Conservation (phyloP, 2,888 invertebrate species). For the Acholoe squamosa region DNA sequence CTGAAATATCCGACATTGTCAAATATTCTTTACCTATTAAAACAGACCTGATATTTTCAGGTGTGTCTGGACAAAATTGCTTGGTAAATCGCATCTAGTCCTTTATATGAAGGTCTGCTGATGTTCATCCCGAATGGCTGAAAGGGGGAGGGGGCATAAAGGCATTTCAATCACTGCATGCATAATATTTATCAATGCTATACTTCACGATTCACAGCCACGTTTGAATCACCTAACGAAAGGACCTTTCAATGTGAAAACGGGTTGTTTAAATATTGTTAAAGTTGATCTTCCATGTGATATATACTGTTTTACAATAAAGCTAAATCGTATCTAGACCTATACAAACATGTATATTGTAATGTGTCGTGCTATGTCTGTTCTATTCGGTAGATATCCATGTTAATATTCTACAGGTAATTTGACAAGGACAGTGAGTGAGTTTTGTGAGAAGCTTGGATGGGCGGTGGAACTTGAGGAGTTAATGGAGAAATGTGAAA, state of each 20-base stretch:
- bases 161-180: no score
- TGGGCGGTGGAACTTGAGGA: conserved; percentile 58
- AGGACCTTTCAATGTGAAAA: no score
- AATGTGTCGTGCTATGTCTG: background rate
- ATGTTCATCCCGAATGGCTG: background rate
- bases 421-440: conserved; percentile 34
- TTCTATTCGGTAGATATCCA: background rate
- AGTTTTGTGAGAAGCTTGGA: conserved; percentile 60
- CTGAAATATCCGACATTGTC: no score
- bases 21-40: no score
- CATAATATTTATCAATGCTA: no score
- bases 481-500: conserved; percentile 61
- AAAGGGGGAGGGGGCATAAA: background rate
- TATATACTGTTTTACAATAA: no score
- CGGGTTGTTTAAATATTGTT: background rate
- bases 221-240: background rate
- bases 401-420: conserved; percentile 58
- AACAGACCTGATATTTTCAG: no score
- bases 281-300: no score
- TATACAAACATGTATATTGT: no score
- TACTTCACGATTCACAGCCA: no score
- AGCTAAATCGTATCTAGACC: background rate
- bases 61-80: no score
- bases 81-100: background rate
- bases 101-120: background rate